These are phyloP conservation scores for Neuroterus valhalla DNA, from an alignment of 1,140 invertebrate genomes.

Conservation along the genomic window DNA sequence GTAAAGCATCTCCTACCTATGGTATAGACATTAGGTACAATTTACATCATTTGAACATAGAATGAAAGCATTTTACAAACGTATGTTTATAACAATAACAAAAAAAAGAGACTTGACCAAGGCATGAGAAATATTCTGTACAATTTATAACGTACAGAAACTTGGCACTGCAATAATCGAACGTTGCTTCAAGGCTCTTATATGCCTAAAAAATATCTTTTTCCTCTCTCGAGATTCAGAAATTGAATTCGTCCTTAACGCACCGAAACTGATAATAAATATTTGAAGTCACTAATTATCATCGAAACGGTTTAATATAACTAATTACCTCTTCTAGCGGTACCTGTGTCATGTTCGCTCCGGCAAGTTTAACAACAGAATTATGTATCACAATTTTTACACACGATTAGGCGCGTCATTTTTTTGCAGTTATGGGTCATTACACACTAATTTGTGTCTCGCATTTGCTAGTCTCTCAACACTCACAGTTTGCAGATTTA, in stretches of 20 bases:
- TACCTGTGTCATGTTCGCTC: slow-evolving; percentile 13
- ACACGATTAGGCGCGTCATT: slow-evolving; percentile 46
- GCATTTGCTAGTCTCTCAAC: slow-evolving; percentile 60
- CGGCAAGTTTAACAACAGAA: slow-evolving; percentile 5
- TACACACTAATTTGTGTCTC: slow-evolving; percentile 59
- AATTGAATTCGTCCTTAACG: background rate
- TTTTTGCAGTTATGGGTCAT: slow-evolving; percentile 41
- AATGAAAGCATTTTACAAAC: too few relatives aligned
- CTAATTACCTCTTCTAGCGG: background rate
- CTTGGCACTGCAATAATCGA: slow-evolving; percentile 7
- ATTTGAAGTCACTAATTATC: background rate
- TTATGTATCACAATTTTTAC: slow-evolving; percentile 11
- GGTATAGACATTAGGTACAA: too few relatives aligned
- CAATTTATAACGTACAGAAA: background rate
- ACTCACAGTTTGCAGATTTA: slow-evolving; percentile 63
- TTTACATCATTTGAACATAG: too few relatives aligned
- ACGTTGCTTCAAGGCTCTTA: background rate
- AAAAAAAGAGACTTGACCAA: slow-evolving; percentile 20
- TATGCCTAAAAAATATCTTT: slow-evolving; percentile 26
- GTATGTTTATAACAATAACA: background rate
- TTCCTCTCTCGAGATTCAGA: slow-evolving; percentile 27
- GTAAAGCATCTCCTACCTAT: background rate
- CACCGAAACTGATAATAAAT: slow-evolving; percentile 18
- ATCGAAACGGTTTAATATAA: background rate
- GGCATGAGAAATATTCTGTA: slow-evolving; percentile 16